Conservation (phyloP, 1,140 invertebrate species). For the Telenomus remus region DNA sequence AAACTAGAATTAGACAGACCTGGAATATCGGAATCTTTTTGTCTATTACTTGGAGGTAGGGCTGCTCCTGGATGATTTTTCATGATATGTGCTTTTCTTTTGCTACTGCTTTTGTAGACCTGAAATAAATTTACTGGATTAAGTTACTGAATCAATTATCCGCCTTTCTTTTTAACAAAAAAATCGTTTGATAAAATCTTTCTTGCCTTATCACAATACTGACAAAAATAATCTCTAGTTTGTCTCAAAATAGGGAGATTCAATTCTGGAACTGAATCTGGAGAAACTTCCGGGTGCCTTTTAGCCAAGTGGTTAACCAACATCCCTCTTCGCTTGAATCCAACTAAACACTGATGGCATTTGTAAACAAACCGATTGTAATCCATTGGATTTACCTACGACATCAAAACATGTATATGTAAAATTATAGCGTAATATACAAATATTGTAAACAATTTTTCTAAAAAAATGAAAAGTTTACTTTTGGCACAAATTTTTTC, state of each 20-base stretch:
- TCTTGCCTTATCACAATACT: slow-evolving; percentile 86
- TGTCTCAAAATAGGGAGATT: slow-evolving; percentile 87
- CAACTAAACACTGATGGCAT: slow-evolving; percentile 86
- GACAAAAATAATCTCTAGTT: slow-evolving; percentile 89
- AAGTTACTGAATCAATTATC: slow-evolving; percentile 2
- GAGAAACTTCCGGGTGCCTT: slow-evolving; percentile 85
- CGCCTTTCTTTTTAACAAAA: too few relatives aligned
- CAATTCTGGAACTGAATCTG: slow-evolving; percentile 86
- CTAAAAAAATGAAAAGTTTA: slow-evolving; percentile 49
- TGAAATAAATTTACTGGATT: too few relatives aligned
- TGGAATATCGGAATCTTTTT: slow-evolving; percentile 74
- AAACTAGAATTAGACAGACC: slow-evolving; percentile 79
- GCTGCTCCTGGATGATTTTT: slow-evolving; percentile 89
- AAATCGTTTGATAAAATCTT: neutral
- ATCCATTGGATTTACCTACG: slow-evolving; percentile 80
- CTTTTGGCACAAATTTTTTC: slow-evolving; percentile 80
- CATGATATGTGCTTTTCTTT: slow-evolving; percentile 88
- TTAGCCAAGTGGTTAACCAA: slow-evolving; percentile 91
- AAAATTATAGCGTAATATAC: too few relatives aligned
- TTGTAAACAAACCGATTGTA: slow-evolving; percentile 88
- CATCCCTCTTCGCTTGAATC: slow-evolving; percentile 90
- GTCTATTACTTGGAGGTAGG: slow-evolving; percentile 79
- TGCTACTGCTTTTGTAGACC: slow-evolving; percentile 90
- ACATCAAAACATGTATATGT: too few relatives aligned
- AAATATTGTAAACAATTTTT: too few relatives aligned